These are phyloP conservation scores for Theristus sp. DNA, from an alignment of 2,888 invertebrate genomes.

Conservation along the genomic window DNA sequence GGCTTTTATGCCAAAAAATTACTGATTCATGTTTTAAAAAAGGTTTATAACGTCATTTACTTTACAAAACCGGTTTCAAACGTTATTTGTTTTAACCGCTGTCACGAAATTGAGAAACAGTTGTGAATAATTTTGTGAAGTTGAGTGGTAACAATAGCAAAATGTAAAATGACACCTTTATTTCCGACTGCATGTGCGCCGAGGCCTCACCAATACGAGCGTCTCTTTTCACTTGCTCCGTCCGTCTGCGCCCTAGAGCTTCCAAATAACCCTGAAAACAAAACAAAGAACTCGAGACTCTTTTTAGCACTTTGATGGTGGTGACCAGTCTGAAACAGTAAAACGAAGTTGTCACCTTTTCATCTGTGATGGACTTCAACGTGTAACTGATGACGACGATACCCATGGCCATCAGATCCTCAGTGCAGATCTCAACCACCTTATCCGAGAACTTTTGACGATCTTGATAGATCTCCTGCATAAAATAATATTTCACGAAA, in stretches of 20 bases:
- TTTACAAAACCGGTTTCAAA: no score
- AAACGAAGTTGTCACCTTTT: background rate
- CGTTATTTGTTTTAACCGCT: no score
- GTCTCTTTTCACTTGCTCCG: background rate
- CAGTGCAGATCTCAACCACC: background rate
- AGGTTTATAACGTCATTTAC: no score
- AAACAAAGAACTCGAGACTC: background rate
- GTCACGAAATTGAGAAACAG: no score
- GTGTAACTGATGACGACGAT: background rate
- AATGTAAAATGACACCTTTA: background rate
- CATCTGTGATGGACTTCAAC: background rate
- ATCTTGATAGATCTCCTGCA: background rate
- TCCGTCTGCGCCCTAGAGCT: background rate
- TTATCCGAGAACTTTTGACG: background rate
- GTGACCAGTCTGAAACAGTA: background rate
- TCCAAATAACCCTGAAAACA: constrained; percentile 10
- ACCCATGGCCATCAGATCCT: background rate
- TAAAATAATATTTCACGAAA: no score
- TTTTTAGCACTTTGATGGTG: no score
- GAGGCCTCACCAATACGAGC: background rate
- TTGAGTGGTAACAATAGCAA: background rate
- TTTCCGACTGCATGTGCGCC: background rate
- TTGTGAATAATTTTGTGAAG: background rate
- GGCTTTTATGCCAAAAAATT: no score
- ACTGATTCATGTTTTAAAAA: no score